Evolutionary conservation across 2,797 vertebrate species (phyloP).

Genomic region (Gadopsis bispinosus): DNA sequence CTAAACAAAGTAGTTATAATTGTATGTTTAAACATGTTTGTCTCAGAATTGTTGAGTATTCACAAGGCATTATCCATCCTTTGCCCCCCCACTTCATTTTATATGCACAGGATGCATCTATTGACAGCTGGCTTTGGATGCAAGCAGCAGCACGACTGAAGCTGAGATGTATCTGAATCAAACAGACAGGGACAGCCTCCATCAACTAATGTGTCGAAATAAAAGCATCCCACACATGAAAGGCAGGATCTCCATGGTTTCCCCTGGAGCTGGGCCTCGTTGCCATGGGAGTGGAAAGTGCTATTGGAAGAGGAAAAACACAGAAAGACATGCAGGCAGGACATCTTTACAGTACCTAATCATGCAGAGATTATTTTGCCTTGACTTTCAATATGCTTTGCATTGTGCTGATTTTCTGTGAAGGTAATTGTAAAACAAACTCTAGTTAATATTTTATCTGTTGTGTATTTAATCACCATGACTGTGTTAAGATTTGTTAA

Average conservation of each 20-base stretch:
- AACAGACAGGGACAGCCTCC: slow-evolving; percentile 64
- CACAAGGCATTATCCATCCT: slow-evolving; percentile 12
- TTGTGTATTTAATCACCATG: background rate
- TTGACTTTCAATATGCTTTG: background rate
- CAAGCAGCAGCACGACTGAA: slow-evolving; percentile 53
- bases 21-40: slow-evolving; percentile 10
- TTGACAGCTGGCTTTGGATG: slow-evolving; percentile 50
- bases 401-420: background rate
- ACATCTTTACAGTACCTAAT: slow-evolving; percentile 46
- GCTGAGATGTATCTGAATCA: slow-evolving; percentile 66
- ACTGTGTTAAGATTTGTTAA: background rate
- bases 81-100: slow-evolving; percentile 34
- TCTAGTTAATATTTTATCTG: background rate
- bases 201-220: slow-evolving; percentile 77
- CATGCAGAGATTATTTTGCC: slow-evolving; percentile 25
- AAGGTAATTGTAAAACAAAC: background rate
- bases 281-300: slow-evolving; percentile 82
- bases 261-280: slow-evolving; percentile 77
- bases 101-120: slow-evolving; percentile 45
- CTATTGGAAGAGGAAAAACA: slow-evolving; percentile 58
- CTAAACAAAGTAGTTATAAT: background rate
- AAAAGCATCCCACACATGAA: slow-evolving; percentile 85
- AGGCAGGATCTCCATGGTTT: slow-evolving; percentile 85
- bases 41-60: background rate
- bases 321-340: slow-evolving; percentile 52